Evolutionary conservation across 2,113 vertebrate species (phyloP).

Genomic region (Panthera tigris): DNA sequence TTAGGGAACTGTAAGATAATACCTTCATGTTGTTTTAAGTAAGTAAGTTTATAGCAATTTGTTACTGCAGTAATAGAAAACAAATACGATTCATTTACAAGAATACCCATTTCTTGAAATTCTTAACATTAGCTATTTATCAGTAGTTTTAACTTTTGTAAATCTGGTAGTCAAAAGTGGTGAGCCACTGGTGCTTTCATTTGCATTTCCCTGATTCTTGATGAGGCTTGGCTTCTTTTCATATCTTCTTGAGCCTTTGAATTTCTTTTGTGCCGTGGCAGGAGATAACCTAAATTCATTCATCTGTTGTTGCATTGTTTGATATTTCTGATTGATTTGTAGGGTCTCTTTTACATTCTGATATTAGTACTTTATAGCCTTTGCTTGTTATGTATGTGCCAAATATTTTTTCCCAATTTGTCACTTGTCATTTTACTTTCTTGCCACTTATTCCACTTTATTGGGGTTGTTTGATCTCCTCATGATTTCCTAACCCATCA

Average conservation of each 20-base stretch:
- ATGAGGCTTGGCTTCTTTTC: not conserved
- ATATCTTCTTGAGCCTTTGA: not conserved
- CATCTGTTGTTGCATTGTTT: constrained; percentile 8
- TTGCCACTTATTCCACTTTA: not conserved
- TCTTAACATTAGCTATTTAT: not conserved
- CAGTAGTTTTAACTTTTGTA: constrained; percentile 3
- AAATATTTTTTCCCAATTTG: not conserved
- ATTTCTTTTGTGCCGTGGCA: not conserved
- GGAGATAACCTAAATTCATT: not conserved
- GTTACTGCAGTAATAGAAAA: not conserved
- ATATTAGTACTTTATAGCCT: not conserved
- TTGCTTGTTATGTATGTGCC: not conserved
- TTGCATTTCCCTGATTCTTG: not conserved
- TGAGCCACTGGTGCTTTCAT: not conserved
- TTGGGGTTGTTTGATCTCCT: not conserved
- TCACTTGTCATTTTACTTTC: constrained; percentile 11
- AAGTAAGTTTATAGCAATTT: not conserved
- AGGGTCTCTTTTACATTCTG: not conserved
- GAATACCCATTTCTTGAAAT: not conserved
- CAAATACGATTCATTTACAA: not conserved
- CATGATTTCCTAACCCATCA: not conserved
- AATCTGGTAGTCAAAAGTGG: not conserved
- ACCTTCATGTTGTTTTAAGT: not conserved
- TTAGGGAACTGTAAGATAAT: not conserved
- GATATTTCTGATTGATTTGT: not conserved